phyloP scores from a whole-genome alignment of 2,888 invertebrate genomes.

The Aspidiotus destructor region DNA sequence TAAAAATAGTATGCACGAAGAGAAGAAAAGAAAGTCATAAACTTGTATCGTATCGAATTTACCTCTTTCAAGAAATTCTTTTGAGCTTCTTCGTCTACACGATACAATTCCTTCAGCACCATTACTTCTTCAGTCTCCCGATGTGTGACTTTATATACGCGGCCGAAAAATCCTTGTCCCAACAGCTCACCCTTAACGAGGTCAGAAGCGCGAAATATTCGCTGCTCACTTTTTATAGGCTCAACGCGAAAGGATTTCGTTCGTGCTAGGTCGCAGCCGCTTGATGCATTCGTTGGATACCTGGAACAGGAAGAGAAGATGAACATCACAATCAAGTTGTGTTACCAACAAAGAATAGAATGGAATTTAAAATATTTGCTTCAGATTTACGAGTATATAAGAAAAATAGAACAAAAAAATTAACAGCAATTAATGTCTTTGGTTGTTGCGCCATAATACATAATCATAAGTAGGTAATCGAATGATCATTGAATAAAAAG shows the following conservation, averaged over 20 bases:
- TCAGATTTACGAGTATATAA: no score
- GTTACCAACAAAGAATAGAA: no score
- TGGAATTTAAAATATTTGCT: no score
- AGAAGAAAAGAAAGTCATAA: neutral
- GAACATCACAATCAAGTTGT: neutral
- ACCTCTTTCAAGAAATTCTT: constrained; percentile 88
- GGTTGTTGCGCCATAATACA: no score
- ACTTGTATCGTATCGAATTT: neutral
- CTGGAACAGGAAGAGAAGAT: constrained; percentile 33
- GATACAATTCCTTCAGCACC: constrained; percentile 87
- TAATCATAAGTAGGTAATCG: no score
- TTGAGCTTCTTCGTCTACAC: constrained; percentile 89
- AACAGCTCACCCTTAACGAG: constrained; percentile 74
- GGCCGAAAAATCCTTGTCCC: constrained; percentile 87
- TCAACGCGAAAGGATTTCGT: constrained; percentile 80
- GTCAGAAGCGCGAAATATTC: constrained; percentile 86
- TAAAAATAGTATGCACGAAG: no score
- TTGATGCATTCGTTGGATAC: constrained; percentile 37
- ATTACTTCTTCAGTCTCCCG: constrained; percentile 83
- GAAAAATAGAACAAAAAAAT: no score
- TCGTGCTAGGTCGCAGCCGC: constrained; percentile 62
- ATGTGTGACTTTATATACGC: constrained; percentile 84
- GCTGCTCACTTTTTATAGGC: constrained; percentile 47
- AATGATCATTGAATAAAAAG: no score
- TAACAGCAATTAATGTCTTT: no score